These are phyloP conservation scores for Pomatostomus ruficeps DNA, from an alignment of 2,113 vertebrate genomes.

Conservation along the genomic window DNA sequence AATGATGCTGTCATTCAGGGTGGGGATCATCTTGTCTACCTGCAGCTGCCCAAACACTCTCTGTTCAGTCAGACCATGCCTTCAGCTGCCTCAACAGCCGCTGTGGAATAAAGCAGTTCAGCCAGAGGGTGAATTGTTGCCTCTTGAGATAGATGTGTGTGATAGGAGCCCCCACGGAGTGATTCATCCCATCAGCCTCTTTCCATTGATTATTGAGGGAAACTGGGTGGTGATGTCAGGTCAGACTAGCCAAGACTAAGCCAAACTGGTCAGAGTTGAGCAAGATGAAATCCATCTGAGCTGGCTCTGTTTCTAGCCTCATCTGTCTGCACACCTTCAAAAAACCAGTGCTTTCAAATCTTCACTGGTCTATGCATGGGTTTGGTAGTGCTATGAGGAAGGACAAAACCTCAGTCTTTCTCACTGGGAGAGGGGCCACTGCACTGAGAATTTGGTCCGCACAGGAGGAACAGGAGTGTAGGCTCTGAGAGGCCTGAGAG, in stretches of 20 bases:
- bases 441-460: not conserved
- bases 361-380: not conserved
- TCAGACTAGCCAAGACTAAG: not conserved
- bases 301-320: not conserved
- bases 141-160: not conserved
- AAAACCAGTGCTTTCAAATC: not conserved
- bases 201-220: not conserved
- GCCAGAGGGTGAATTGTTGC: not conserved
- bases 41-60: not conserved
- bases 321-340: not conserved
- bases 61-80: not conserved
- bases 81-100: not conserved
- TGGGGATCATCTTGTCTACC: not conserved
- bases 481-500: not conserved
- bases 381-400: not conserved
- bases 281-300: not conserved
- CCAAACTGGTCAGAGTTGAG: not conserved
- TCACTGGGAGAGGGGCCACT: not conserved
- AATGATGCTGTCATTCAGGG: not conserved
- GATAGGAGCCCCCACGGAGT: not conserved
- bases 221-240: not conserved
- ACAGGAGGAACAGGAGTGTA: not conserved
- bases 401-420: not conserved
- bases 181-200: not conserved
- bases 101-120: not conserved